phyloP scores from a whole-genome alignment of 2,888 invertebrate species.

The Muscina levida region DNA sequence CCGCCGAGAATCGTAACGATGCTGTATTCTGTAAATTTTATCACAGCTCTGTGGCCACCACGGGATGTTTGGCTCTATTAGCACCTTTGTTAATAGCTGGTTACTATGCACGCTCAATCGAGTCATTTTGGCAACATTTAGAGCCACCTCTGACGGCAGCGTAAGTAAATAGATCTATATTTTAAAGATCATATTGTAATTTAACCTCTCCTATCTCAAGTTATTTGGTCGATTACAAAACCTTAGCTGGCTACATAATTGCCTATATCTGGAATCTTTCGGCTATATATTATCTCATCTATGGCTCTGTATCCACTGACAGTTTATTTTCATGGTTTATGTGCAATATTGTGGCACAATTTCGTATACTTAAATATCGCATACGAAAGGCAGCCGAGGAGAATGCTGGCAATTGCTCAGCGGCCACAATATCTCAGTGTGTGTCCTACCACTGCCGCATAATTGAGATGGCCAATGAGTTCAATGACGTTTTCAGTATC shows the following conservation, averaged over 20 bases:
- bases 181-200: not conserved
- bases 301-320: conserved; percentile 48
- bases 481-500: conserved; percentile 45
- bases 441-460: conserved; percentile 31
- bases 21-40: conserved; percentile 10
- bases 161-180: conserved; percentile 35
- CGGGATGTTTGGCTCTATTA: conserved; percentile 6
- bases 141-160: conserved; percentile 19
- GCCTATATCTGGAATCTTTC: conserved; percentile 51
- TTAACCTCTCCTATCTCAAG: not conserved
- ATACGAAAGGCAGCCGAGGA: conserved; percentile 7
- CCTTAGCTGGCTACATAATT: conserved; percentile 31
- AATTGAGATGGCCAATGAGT: conserved; percentile 29
- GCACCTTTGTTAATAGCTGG: conserved; percentile 18
- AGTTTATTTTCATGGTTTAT: conserved; percentile 56
- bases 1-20: conserved; percentile 40
- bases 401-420: not conserved
- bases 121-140: not conserved
- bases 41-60: not conserved
- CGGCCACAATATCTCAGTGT: too few relatives aligned
- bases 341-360: conserved; percentile 56
- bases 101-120: not conserved
- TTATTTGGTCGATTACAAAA: conserved; percentile 11
- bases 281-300: conserved; percentile 31
- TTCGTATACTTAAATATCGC: conserved; percentile 33